Conservation (phyloP, 2,888 invertebrate species). For the Drosophila picticornis region DNA sequence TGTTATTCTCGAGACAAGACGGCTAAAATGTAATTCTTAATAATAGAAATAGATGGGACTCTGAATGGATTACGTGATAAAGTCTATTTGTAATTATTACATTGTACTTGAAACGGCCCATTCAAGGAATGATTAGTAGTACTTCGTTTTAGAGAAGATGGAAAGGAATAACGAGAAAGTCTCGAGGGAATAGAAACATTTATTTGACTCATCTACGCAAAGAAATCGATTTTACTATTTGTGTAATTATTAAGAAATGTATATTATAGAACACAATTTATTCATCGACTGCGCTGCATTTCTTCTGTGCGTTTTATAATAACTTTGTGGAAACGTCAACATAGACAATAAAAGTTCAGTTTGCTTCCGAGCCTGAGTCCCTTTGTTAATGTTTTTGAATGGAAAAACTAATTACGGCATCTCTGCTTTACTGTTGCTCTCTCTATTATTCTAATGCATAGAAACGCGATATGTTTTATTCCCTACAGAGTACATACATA, state of each 20-base stretch:
- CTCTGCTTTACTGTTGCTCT: slow-evolving; percentile 11
- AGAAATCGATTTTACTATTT: background rate
- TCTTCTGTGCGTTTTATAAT: background rate
- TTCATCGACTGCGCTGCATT: background rate
- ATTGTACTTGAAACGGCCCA: too few relatives aligned
- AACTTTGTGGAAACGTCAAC: background rate
- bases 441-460: slow-evolving; percentile 32
- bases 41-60: background rate
- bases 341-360: slow-evolving; percentile 4
- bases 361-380: background rate
- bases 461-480: slow-evolving; percentile 3
- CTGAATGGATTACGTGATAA: background rate
- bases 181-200: background rate
- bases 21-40: background rate
- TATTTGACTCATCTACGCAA: background rate
- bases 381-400: slow-evolving; percentile 24
- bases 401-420: slow-evolving; percentile 27
- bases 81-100: background rate
- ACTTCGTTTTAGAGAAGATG: background rate
- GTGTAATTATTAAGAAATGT: background rate
- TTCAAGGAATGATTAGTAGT: background rate
- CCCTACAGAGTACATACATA: background rate
- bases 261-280: background rate
- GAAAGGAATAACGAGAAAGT: background rate
- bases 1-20: too few relatives aligned